These are phyloP conservation scores for Adelphocoris suturalis DNA, from an alignment of 2,888 invertebrate genomes.

Conservation along the genomic window DNA sequence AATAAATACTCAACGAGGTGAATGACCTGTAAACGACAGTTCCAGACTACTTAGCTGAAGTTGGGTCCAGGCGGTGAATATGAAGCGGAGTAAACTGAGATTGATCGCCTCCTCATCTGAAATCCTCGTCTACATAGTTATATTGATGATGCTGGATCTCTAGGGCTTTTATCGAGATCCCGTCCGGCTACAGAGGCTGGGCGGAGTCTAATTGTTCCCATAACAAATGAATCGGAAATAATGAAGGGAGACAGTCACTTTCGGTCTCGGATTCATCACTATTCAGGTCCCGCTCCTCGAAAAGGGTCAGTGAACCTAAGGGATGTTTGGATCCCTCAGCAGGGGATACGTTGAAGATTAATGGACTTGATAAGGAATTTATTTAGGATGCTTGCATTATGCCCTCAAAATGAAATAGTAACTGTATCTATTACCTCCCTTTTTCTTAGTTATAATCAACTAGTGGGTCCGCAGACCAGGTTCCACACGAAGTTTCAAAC, in stretches of 20 bases:
- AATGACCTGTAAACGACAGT: background rate
- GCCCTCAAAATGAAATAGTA: no score
- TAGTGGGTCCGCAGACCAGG: no score
- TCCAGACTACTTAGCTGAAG: background rate
- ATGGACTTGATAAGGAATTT: no score
- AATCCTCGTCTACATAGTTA: background rate
- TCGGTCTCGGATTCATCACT: background rate
- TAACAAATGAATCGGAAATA: conserved; percentile 27
- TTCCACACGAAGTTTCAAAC: no score
- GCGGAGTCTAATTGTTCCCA: background rate
- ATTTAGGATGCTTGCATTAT: no score
- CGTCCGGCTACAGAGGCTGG: background rate
- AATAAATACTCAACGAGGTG: background rate
- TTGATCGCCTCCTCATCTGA: conserved; percentile 8
- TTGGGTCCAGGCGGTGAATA: background rate
- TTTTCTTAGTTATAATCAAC: no score
- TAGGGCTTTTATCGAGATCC: background rate
- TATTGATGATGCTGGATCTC: conserved; percentile 24
- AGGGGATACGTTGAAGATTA: no score
- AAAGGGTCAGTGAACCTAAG: conserved; percentile 14
- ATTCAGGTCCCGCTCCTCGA: background rate
- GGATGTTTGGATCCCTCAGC: background rate
- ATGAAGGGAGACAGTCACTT: background rate
- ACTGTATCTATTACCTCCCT: no score
- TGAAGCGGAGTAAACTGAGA: conserved; percentile 8